Percentiles rank a stretch among this genome's conserved stretches.
phyloP scores from a whole-genome alignment of 2,113 vertebrate genomes.

The Mesembrinibis cayennensis region DNA sequence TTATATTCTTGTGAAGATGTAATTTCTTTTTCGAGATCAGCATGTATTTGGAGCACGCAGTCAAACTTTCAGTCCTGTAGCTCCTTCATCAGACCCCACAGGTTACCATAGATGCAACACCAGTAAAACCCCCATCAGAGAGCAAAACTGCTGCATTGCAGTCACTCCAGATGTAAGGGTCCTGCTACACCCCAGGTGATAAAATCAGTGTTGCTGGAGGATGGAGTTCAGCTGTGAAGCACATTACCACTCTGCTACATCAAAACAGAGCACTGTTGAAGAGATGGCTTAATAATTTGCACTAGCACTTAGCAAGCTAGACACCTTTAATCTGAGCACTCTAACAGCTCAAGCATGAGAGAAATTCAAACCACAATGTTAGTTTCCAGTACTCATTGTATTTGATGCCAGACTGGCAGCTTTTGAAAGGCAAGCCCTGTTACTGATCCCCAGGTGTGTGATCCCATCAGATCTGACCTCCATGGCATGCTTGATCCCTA shows the following conservation, averaged over 20 bases:
- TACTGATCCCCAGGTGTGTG: neutral
- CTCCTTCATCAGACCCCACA: neutral
- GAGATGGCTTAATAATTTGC: neutral
- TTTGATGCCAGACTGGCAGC: neutral
- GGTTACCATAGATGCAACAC: neutral
- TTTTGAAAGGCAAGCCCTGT: neutral
- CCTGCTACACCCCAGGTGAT: neutral
- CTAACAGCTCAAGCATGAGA: neutral
- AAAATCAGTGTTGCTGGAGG: neutral
- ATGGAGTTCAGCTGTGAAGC: neutral
- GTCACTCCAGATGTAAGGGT: neutral
- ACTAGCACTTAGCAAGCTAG: neutral
- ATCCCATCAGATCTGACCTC: neutral
- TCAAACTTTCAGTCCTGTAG: neutral
- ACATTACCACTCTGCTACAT: neutral
- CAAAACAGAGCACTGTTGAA: neutral
- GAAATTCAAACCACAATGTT: neutral
- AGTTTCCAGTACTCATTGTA: neutral
- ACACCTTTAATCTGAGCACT: neutral
- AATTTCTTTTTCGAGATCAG: neutral
- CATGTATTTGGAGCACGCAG: neutral
- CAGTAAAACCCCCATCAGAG: neutral
- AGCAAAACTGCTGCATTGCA: conserved; percentile 13
- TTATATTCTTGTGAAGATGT: neutral
- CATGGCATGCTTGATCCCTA: neutral